Conservation (phyloP, 92 coral and sea anemone genomes). For the Parazoanthus darwini region DNA sequence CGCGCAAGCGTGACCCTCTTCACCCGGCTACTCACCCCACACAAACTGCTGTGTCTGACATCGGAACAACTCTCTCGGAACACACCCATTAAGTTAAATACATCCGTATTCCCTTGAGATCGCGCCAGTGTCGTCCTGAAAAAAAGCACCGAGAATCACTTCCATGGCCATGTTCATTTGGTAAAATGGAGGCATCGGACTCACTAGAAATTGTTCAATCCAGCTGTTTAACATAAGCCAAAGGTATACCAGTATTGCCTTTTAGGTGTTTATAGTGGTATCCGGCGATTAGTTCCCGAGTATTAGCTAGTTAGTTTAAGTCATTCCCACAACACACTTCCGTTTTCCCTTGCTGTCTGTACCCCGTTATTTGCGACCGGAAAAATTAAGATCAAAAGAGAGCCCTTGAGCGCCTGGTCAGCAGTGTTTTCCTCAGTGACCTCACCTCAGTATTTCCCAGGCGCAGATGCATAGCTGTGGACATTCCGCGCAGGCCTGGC, state of each 20-base stretch:
- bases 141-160: neutral
- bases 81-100: constrained; percentile 9
- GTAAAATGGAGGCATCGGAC: no score
- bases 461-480: constrained; percentile 26
- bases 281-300: no score
- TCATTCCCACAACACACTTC: no score
- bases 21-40: constrained; percentile 18
- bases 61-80: constrained; percentile 14
- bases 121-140: neutral
- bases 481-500: constrained; percentile 24
- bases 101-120: constrained; percentile 9
- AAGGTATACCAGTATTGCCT: no score
- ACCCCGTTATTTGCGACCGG: no score
- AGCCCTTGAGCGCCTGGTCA: neutral
- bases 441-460: constrained; percentile 25
- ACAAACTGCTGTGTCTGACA: neutral
- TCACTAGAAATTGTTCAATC: no score
- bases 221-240: no score
- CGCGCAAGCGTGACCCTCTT: no score
- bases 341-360: no score
- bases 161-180: no score
- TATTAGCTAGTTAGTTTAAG: no score
- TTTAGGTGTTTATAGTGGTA: no score
- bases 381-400: neutral
- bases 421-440: neutral